Base-by-base conservation (phyloP, 2,797 vertebrate genomes). In the Steatocranus sp. region DNA sequence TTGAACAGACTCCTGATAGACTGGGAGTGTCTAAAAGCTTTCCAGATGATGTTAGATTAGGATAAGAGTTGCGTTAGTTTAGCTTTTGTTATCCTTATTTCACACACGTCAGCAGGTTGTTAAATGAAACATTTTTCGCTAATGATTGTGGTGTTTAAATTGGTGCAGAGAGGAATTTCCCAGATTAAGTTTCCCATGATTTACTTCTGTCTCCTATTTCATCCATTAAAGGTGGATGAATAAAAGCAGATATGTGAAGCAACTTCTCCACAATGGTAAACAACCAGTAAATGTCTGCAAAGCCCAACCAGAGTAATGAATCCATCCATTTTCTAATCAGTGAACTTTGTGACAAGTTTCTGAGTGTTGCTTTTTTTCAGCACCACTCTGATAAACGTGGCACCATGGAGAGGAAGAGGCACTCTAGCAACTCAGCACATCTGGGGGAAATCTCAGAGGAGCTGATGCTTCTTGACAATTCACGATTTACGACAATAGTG, bases 391-490 rank as follows among this genome's bases (percentile, higher is more conserved):
- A 84, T 82, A 86, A 88, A 80, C 84, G 87, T 20, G 86, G 56
- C 82, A 77, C 48, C 90, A 79, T 79, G 76, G 76, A 86, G 54
- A 87, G 58, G 25, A 75, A 56, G 82, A 81, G 34, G 81, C 79
- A 88, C 95, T 91, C 89, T 88, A 92, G 86, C 20, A 27, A 88
- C 88, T 89, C 89, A 87, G 88, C 93, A 95, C 95, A 95, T 96
- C 94, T 95, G 94, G 90, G 66, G 75, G 80, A 83, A 83, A 91
- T 92, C 92, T 91, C 84, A 79, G 74, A 54, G 85, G 89, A 90
- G 84, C 85, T 86, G 85, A 74, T 75, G 89, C 89, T 93, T 91
- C 87, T 85, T 84, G 87, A 84, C 86, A 91, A 84, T 78, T 76
- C 82, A 86, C 78, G 51, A 93, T 93, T 93, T 86, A 81, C 78